Evolutionary conservation across 2,888 invertebrate species (phyloP).

Genomic region (Drosophila kokeensis): DNA sequence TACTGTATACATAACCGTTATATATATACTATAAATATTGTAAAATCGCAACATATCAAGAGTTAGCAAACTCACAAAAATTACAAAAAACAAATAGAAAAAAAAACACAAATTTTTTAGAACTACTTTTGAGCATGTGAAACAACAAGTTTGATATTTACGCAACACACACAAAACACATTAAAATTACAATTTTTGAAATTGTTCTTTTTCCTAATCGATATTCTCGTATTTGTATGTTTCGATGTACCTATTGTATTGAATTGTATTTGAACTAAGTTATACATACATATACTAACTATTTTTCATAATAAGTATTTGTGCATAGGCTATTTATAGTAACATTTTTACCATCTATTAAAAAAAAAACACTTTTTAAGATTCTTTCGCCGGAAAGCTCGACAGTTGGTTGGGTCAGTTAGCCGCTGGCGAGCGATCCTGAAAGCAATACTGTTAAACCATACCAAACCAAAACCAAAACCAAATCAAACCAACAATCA

Average conservation of each 20-base stretch:
- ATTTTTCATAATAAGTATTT: constrained; percentile 33
- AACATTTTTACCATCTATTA: constrained; percentile 26
- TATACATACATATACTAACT: constrained; percentile 38
- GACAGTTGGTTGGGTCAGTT: constrained; percentile 70
- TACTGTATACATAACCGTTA: constrained; percentile 55
- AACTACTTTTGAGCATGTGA: constrained; percentile 49
- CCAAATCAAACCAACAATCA: background rate
- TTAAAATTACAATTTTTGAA: constrained; percentile 64
- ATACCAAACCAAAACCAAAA: background rate
- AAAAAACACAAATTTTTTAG: constrained; percentile 39
- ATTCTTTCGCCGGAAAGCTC: constrained; percentile 13
- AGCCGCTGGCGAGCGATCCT: constrained; percentile 31
- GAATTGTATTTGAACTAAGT: constrained; percentile 71
- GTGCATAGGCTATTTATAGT: constrained; percentile 36
- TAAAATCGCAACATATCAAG: constrained; percentile 74
- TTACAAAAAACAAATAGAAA: constrained; percentile 3
- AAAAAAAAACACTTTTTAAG: constrained; percentile 7
- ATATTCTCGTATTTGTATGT: constrained; percentile 36
- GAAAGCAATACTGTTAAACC: constrained; percentile 7
- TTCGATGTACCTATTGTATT: constrained; percentile 63
- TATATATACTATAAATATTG: constrained; percentile 37
- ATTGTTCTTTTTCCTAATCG: constrained; percentile 57
- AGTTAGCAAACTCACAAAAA: constrained; percentile 27
- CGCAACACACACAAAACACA: constrained; percentile 26
- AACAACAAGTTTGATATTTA: constrained; percentile 34